These are phyloP conservation scores for Oncorhynchus clarkii DNA, from an alignment of 2,113 vertebrate genomes.

Conservation along the genomic window DNA sequence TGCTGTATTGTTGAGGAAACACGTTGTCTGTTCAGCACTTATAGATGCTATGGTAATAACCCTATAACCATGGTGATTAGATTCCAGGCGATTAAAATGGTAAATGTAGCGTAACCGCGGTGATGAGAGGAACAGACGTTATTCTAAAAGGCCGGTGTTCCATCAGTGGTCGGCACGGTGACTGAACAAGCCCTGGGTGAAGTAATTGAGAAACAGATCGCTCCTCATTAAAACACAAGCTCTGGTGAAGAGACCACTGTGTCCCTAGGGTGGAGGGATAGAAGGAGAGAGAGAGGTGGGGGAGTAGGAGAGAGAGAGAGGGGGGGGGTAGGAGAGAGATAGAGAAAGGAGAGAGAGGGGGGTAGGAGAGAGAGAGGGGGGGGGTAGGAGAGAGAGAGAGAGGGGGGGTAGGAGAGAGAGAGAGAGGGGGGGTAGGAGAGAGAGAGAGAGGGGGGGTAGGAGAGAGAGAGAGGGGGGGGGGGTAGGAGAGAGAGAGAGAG, in stretches of 20 bases:
- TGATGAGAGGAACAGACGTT: conserved; percentile 56
- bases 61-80: too few relatives aligned
- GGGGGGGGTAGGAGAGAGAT: too few relatives aligned
- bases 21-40: conserved; percentile 38
- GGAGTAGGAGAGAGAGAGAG: too few relatives aligned
- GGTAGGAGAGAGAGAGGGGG: too few relatives aligned
- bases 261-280: too few relatives aligned
- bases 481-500: background rate
- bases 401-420: background rate
- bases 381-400: too few relatives aligned
- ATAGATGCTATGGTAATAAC: conserved; percentile 44
- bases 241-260: background rate
- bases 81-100: conserved; percentile 27
- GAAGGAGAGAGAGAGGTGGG: background rate
- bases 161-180: conserved; percentile 30
- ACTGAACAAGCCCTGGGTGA: conserved; percentile 21
- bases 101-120: conserved; percentile 56
- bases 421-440: background rate
- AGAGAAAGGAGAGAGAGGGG: too few relatives aligned
- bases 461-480: background rate
- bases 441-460: background rate
- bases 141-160: conserved; percentile 17
- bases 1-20: conserved; percentile 24
- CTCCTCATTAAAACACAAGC: background rate
- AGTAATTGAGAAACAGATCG: background rate